A percentile compares a stretch with the other conserved stretches of the same genome.
phyloP scores from a whole-genome alignment of 92 coral and sea anemone genomes.

The Zoanthus gigantus region DNA sequence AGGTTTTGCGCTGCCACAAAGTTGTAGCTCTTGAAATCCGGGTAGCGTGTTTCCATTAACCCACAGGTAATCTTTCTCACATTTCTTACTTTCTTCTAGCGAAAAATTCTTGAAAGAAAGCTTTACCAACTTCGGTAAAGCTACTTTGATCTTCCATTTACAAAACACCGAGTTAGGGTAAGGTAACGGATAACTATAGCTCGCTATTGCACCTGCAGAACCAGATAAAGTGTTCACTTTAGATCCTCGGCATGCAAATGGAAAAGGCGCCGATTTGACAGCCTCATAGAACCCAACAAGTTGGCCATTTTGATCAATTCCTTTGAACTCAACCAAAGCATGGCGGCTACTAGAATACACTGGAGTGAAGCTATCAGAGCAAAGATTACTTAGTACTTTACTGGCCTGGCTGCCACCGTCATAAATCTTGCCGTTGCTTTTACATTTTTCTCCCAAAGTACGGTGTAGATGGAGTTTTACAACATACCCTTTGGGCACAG shows the following conservation, averaged over 20 bases:
- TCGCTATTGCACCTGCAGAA: conserved; percentile 15
- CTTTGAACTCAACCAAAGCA: conserved; percentile 30
- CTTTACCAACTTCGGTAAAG: not conserved
- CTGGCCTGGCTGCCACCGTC: conserved; percentile 23
- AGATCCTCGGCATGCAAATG: conserved; percentile 7
- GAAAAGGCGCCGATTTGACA: conserved; percentile 24
- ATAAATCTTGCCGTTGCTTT: conserved; percentile 18
- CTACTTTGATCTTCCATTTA: conserved; percentile 10
- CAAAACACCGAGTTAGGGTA: conserved; percentile 25
- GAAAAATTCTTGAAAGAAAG: conserved; percentile 39
- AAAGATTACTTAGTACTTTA: conserved; percentile 21
- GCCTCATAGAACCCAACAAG: conserved; percentile 9
- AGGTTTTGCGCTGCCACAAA: conserved; percentile 27
- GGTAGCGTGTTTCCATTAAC: conserved; percentile 1
- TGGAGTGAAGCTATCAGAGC: conserved; percentile 3
- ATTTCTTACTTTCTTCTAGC: conserved; percentile 19
- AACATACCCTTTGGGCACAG: conserved; percentile 27
- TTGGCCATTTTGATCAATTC: not conserved
- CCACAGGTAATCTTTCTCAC: conserved; percentile 17
- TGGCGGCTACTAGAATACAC: conserved; percentile 31
- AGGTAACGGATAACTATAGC: conserved; percentile 14
- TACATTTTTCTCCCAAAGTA: not conserved
- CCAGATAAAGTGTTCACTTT: not conserved
- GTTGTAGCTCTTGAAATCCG: not conserved
- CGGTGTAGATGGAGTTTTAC: conserved; percentile 10